These are phyloP conservation scores for Microctenopoma stevenorrisi DNA, from an alignment of 2,797 vertebrate genomes.

Conservation along the genomic window DNA sequence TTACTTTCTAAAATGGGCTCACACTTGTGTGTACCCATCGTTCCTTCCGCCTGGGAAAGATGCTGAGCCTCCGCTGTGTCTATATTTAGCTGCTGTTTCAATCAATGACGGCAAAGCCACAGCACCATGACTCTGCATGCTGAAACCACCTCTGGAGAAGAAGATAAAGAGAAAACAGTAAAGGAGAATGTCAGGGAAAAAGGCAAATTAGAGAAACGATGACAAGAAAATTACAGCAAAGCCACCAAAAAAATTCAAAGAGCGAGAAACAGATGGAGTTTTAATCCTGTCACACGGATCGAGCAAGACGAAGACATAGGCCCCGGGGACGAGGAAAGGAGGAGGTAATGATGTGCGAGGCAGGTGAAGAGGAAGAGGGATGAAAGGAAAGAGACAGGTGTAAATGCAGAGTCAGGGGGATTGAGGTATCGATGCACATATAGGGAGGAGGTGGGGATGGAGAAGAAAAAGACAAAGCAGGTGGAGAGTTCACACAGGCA, in stretches of 20 bases:
- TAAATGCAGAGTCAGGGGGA: constrained; percentile 37
- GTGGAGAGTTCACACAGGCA: constrained; percentile 28
- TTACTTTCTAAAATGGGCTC: constrained; percentile 12
- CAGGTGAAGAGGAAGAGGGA: constrained; percentile 48
- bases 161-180: constrained; percentile 9
- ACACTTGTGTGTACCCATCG: constrained; percentile 21
- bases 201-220: constrained; percentile 25
- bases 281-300: constrained; percentile 42
- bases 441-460: constrained; percentile 12
- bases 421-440: constrained; percentile 52
- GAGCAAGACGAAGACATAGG: constrained; percentile 26
- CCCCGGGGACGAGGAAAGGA: constrained; percentile 5
- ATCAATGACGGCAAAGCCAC: constrained; percentile 72
- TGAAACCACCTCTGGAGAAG: constrained; percentile 58
- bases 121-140: constrained; percentile 78
- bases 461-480: constrained; percentile 13
- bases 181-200: neutral
- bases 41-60: constrained; percentile 59
- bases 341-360: constrained; percentile 27
- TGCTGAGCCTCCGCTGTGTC: constrained; percentile 70
- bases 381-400: constrained; percentile 65
- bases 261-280: constrained; percentile 29
- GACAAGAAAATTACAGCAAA: constrained; percentile 38
- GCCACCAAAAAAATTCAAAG: constrained; percentile 1
- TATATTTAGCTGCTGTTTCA: constrained; percentile 77